Evolutionary conservation across 2,888 invertebrate genomes (phyloP).

Genomic region (Xanthia icteritia): DNA sequence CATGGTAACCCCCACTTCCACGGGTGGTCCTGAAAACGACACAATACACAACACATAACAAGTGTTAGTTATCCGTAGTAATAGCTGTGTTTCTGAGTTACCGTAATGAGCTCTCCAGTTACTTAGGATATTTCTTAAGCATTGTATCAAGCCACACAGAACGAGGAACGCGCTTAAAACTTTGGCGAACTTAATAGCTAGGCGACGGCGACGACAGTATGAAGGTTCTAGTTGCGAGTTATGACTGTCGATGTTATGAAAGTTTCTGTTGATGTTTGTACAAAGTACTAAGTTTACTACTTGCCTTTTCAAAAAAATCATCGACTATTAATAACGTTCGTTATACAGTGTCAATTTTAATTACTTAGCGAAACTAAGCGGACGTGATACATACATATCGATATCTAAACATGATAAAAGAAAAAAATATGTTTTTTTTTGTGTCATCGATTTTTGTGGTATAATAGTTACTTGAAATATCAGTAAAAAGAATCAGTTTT

Average conservation of each 20-base stretch:
- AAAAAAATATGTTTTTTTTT: not conserved
- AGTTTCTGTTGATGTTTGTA: constrained; percentile 16
- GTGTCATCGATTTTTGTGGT: not conserved
- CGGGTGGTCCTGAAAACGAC: constrained; percentile 93
- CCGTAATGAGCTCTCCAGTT: constrained; percentile 47
- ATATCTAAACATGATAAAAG: not conserved
- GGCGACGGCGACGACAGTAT: constrained; percentile 9
- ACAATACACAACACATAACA: constrained; percentile 81
- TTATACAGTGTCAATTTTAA: not conserved
- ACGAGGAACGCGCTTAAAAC: constrained; percentile 28
- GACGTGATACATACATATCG: not conserved
- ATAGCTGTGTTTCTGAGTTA: constrained; percentile 48
- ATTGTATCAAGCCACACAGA: constrained; percentile 38
- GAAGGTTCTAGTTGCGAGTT: constrained; percentile 29
- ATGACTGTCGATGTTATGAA: constrained; percentile 4
- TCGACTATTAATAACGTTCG: not conserved
- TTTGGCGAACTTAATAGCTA: constrained; percentile 27
- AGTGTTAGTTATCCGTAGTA: constrained; percentile 59
- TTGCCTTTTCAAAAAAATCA: not conserved
- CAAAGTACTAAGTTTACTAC: not conserved
- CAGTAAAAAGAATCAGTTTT: no score
- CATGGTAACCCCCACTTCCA: constrained; percentile 96
- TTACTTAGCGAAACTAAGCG: not conserved
- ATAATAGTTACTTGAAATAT: not conserved
- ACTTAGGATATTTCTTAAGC: constrained; percentile 29